Base-by-base conservation (phyloP, 2,797 vertebrate genomes). In the Helicolenus hilgendorfi region DNA sequence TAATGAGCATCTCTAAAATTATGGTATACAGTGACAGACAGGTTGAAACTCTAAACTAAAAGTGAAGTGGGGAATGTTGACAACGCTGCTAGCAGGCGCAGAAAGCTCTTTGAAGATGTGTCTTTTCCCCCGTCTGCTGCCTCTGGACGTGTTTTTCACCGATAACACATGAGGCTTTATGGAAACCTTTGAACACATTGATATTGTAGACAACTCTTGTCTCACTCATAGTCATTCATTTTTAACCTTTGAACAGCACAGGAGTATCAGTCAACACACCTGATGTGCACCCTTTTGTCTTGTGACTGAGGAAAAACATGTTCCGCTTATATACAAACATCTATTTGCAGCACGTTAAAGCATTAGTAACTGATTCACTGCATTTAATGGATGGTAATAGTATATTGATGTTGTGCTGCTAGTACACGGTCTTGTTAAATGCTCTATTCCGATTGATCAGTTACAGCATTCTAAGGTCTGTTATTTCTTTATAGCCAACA, bases 131-230 rank as follows among this genome's bases (percentile, higher is more conserved):
- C 41, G 7, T 79, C 45, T 4, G 22, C 63, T 79, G 58, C 67
- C 53, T 81, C 79, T 84, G 67, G 83, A 88, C n/a, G 75, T 81
- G 67, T 71, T 56, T 84, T 82, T 88, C 82, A 81, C 71, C 18
- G 27, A 70, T 86, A 77, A 76, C 69, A 59, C 29, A 67, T 5
- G 36, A 77, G 49, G 36, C 59, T 88, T 73, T 60, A 7, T 80
- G 56, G 73, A 90, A 89, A 84, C 83, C 81, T 91, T 91, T 92
- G 75, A 91, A 86, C 70, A 75, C 64, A 7, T 22, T 87, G 77
- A 88, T 84, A 85, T 84, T 71, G 60, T 77, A 67, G 72, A 81
- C 62, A 83, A 77, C 77, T 89, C 77, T 89, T 72, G 22, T 84
- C 73, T 87, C 55, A 60, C 76, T 63, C 71, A 71, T 67, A 77